A percentile compares a stretch with the other conserved stretches of the same genome.
Evolutionary conservation across 1,140 invertebrate genomes (phyloP).

Genomic region (Bombus vancouverensis): DNA sequence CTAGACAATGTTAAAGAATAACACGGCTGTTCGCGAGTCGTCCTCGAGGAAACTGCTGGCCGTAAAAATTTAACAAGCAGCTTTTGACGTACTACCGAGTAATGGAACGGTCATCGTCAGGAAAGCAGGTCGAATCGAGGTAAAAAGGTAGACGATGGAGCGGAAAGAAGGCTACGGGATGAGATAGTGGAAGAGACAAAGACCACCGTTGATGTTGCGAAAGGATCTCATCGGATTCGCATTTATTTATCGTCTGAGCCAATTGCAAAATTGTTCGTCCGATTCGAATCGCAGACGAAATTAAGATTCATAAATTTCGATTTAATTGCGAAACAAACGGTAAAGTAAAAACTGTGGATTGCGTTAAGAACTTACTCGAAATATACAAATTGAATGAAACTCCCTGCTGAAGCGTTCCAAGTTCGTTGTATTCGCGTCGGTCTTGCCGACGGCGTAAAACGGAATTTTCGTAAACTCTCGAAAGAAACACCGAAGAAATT

Average conservation of each 20-base stretch:
- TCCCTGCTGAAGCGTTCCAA: neutral
- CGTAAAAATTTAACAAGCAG: conserved; percentile 75
- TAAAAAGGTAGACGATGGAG: conserved; percentile 20
- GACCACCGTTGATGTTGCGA: neutral
- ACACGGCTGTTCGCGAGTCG: conserved; percentile 31
- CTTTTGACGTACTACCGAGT: conserved; percentile 19
- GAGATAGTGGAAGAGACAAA: conserved; percentile 9
- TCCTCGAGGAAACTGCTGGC: conserved; percentile 63
- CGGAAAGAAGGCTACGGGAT: neutral
- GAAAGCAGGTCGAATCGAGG: neutral
- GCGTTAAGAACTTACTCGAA: neutral
- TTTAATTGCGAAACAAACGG: neutral
- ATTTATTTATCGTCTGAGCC: neutral
- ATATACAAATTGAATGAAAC: neutral
- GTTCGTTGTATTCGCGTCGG: neutral
- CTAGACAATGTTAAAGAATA: conserved; percentile 34
- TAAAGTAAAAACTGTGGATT: neutral
- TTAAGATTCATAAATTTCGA: neutral
- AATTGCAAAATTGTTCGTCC: neutral
- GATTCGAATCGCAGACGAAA: neutral
- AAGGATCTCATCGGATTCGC: neutral
- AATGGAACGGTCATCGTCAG: conserved; percentile 28
- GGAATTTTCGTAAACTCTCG: neutral
- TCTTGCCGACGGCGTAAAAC: neutral
- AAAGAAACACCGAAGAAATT: neutral